These are phyloP conservation scores for Diabrotica balteata DNA, from an alignment of 2,888 invertebrate genomes.

Conservation along the genomic window DNA sequence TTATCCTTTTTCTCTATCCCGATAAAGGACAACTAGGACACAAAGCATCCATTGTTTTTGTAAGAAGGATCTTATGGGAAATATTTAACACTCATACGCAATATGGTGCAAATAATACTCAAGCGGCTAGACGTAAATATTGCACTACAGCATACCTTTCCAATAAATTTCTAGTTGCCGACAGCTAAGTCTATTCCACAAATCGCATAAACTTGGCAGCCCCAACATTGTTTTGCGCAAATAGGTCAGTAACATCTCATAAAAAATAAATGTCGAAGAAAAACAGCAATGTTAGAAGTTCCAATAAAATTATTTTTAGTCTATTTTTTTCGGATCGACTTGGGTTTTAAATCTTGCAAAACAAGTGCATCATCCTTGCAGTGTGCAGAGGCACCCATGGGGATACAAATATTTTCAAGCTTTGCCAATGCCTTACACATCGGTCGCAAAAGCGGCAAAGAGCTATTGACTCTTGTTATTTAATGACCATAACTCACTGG, in stretches of 20 bases:
- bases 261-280: conserved; percentile 25
- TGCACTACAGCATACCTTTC: too few relatives aligned
- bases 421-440: conserved; percentile 19
- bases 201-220: conserved; percentile 18
- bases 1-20: too few relatives aligned
- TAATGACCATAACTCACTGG: conserved; percentile 6
- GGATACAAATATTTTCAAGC: conserved; percentile 41
- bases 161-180: background rate
- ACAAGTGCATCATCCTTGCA: conserved; percentile 57
- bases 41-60: too few relatives aligned
- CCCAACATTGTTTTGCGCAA: conserved; percentile 20
- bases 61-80: too few relatives aligned
- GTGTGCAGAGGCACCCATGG: conserved; percentile 45
- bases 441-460: conserved; percentile 16
- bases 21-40: too few relatives aligned
- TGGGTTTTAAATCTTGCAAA: conserved; percentile 53
- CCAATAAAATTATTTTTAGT: conserved; percentile 53
- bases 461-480: conserved; percentile 30
- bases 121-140: too few relatives aligned
- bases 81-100: too few relatives aligned
- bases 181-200: conserved; percentile 1
- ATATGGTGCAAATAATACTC: too few relatives aligned
- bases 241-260: conserved; percentile 28
- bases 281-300: conserved; percentile 27
- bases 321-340: conserved; percentile 45